Conservation (phyloP, 2,113 vertebrate species). For the Asarcornis scutulata region DNA sequence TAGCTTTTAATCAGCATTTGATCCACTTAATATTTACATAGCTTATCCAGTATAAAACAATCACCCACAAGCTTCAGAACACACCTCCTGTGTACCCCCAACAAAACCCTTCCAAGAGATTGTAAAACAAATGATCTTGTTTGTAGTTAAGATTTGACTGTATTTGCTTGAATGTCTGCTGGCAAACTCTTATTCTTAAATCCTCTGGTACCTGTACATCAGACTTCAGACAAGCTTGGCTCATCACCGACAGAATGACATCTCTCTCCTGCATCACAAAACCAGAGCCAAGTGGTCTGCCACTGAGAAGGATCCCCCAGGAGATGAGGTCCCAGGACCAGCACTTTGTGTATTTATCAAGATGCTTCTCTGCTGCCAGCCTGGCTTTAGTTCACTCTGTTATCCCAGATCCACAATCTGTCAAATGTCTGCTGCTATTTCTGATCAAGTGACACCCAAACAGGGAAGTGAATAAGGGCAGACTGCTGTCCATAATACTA, state of each 20-base stretch:
- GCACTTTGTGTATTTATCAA: not conserved
- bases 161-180: not conserved
- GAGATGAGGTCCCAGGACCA: rapidly evolving
- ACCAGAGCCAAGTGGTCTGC: not conserved
- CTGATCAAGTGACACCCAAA: not conserved
- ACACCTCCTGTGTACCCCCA: not conserved
- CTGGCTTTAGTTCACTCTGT: rapidly evolving
- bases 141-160: not conserved
- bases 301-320: not conserved
- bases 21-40: not conserved
- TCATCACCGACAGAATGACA: not conserved
- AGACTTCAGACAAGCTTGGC: not conserved
- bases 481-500: not conserved
- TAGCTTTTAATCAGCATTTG: not conserved
- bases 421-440: rapidly evolving
- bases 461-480: not conserved
- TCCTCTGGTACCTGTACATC: not conserved
- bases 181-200: not conserved
- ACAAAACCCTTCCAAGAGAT: not conserved
- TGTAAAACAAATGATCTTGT: not conserved
- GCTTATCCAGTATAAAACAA: not conserved
- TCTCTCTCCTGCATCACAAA: not conserved
- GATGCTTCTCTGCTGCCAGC: not conserved
- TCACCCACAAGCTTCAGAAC: not conserved
- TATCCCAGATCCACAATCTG: rapidly evolving